Evolutionary conservation across 2,113 vertebrate species (phyloP), one percentile per base, ranked within the genome.

Genomic region (Anolis carolinensis): DNA sequence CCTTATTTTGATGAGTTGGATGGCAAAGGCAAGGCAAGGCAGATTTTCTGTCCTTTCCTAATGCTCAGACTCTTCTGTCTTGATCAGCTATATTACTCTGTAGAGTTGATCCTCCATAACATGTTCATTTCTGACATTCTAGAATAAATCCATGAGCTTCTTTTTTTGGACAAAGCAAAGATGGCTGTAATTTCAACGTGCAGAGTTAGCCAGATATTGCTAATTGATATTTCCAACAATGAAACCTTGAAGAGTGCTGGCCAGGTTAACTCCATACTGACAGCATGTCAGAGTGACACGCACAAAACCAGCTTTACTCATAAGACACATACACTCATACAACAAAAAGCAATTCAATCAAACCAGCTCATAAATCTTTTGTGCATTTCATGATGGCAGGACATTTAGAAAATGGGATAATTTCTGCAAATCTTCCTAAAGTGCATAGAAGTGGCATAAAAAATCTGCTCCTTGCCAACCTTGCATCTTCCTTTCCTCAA

Each of bases 341-440:
- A 82, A 90, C 79, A 91, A 92, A 90, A 94, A 91, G 75, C 23
- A 77, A 82, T 91, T 91, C 88, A 87, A 76, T 91, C 90, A 92
- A 92, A 93, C 89, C n/a, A 90, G 91, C 82, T 80, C 52, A 87
- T 85, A 74, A 89, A 89, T 89, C 91, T 92, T 92, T 89, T 87
- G 82, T 90, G 88, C 82, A 88, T 88, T 90, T 90, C 78, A 79
- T 62, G 87, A 92, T 63, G 55, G 52, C 59, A 11, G 34, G 85
- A 81, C 89, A 86, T 93, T 93, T 86, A 91, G 92, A 90, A 94
- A 95, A 95, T 88, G 84, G 89, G 80, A 91, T 93, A 74, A 95
- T 95, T 94, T 93, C 80, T 83, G 65, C 83, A 91, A 92, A 91
- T 92, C 88, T 88, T 89, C 82, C 86, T 93, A 88, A 93, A 85